Percentiles rank a stretch among this genome's conserved stretches.
phyloP scores from a whole-genome alignment of 2,113 vertebrate genomes.

The Bettongia penicillata region DNA sequence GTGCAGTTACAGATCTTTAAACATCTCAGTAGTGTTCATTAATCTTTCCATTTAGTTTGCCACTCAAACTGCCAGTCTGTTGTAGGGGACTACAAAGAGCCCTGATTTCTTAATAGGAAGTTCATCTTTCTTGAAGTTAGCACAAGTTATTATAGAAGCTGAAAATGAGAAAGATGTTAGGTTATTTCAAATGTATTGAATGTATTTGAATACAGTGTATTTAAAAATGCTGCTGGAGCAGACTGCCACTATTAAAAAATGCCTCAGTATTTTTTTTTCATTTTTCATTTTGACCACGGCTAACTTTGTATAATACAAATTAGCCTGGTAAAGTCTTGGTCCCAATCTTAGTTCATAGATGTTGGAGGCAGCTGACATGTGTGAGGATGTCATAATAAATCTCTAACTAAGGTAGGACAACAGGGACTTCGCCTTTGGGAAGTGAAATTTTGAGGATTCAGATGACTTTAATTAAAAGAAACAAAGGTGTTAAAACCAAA shows the following conservation, averaged over 20 bases:
- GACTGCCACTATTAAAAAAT: background rate
- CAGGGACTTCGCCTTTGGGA: background rate
- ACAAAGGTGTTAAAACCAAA: background rate
- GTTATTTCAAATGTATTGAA: background rate
- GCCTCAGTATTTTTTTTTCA: background rate
- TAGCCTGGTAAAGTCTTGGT: background rate
- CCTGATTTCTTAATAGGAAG: conserved; percentile 47
- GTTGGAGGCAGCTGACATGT: background rate
- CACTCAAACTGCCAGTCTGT: conserved; percentile 52
- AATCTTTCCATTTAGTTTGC: conserved; percentile 57
- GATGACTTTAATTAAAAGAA: background rate
- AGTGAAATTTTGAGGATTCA: background rate
- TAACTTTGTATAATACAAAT: background rate
- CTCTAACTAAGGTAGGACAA: background rate
- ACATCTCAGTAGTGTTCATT: conserved; percentile 61
- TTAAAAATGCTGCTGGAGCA: conserved; percentile 13
- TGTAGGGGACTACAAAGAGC: conserved; percentile 44
- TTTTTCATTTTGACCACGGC: background rate
- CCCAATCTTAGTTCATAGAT: background rate
- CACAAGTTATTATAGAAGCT: conserved; percentile 30
- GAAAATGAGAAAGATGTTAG: conserved; percentile 11
- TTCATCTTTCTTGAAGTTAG: conserved; percentile 52
- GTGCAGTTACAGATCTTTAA: conserved; percentile 38
- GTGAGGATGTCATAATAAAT: background rate
- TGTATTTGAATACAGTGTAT: conserved; percentile 9